Base-by-base conservation (phyloP, 2,113 vertebrate species). In the Oreotragus oreotragus region DNA sequence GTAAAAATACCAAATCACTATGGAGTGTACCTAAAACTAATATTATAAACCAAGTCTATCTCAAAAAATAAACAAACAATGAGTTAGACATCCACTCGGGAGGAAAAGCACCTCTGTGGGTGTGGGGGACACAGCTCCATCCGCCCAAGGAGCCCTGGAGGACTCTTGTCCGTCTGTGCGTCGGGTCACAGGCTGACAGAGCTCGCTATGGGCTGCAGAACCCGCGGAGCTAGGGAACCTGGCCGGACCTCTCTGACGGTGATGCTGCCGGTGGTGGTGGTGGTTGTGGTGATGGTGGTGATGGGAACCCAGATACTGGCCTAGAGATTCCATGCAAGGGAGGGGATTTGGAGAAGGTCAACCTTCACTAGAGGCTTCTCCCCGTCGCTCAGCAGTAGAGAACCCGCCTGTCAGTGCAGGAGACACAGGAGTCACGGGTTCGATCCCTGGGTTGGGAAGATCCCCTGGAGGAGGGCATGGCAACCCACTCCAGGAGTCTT, bases 321-420 rank as follows among this genome's bases (percentile, higher is more conserved):
- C 60, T 8, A 33, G 62, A 64, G 30, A 64, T 1, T 64, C 15
- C 6, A 33, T 33, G 30, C 15, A 64, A 33, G 30, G 30, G 30
- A 33, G 30, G 30, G 62, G 62, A 33, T 33, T 33, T 7, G 15
- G 30, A 64, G 62, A 64, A 64, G 30, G 60, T 33, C 60, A 33
- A 1, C 62, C 62, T 64, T 64, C 15, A 64, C 6, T 8, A 64
- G 60, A 16, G 30, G 30, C 3, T 16, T 33, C 30, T 0, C 60
- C 15, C 14, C 0, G 0, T 33, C 5, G 5, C 57, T 60, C 58
- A 60, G 12, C 58, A 0, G 58, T 6, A 30, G 58, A 30, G 58
- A 60, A 60, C 27, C 27, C 12, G 2, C 1, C 58, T 30, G 58
- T 28, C 58, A 14, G 14, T 14, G 58, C 27, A 30, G 27, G 12